Percentiles rank a stretch among this genome's conserved stretches.
Conservation (phyloP, 2,797 vertebrate genomes). For the Zalophus californianus region DNA sequence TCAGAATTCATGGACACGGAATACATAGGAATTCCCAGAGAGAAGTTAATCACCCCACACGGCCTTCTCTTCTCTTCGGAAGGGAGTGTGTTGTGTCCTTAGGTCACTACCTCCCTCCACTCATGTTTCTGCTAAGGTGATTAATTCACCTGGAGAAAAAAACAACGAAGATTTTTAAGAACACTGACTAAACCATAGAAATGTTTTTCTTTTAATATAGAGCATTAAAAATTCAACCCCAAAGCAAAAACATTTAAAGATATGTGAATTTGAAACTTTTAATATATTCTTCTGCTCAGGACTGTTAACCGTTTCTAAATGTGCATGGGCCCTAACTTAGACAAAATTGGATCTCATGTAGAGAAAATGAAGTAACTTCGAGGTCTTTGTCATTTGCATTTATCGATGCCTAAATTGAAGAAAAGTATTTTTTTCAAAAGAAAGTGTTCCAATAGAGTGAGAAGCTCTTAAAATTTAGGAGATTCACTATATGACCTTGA, state of each 20-base stretch:
- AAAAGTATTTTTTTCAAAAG: not conserved
- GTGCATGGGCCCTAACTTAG: not conserved
- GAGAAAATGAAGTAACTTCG: slow-evolving; percentile 16
- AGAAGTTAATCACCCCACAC: not conserved
- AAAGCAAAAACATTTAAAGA: slow-evolving; percentile 45
- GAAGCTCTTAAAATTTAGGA: not conserved
- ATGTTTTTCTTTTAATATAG: slow-evolving; percentile 41
- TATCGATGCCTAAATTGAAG: slow-evolving; percentile 13
- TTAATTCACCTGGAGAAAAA: slow-evolving; percentile 20
- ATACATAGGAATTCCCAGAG: not conserved
- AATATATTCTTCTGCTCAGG: slow-evolving; percentile 6
- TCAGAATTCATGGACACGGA: not conserved
- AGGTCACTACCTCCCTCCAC: not conserved
- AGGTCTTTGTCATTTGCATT: slow-evolving; percentile 24
- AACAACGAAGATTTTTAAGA: slow-evolving; percentile 17
- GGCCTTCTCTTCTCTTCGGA: not conserved
- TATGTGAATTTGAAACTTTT: not conserved
- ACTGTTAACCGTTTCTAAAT: not conserved
- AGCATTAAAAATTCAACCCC: slow-evolving; percentile 5
- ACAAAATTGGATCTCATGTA: not conserved
- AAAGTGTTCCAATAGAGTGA: not conserved
- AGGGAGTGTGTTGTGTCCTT: fast-evolving
- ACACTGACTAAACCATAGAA: not conserved
- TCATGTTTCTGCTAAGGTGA: not conserved
- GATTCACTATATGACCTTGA: fast-evolving